Evolutionary conservation across 2,797 vertebrate genomes (phyloP).

Genomic region (Momotus momota): DNA sequence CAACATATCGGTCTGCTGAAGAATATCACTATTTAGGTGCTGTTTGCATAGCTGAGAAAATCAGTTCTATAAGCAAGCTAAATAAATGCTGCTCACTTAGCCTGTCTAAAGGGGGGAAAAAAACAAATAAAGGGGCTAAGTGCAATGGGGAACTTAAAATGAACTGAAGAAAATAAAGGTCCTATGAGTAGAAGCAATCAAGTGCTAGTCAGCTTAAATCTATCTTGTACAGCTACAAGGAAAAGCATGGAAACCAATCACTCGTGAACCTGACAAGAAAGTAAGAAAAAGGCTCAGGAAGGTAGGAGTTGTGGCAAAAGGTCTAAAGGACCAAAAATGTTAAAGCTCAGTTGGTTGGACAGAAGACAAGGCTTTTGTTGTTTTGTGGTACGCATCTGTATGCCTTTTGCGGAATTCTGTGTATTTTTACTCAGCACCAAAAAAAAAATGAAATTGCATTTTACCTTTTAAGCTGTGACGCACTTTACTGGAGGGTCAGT

Average conservation of each 20-base stretch:
- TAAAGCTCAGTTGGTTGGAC: not conserved
- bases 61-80: constrained; percentile 13
- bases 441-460: constrained; percentile 32
- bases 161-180: not conserved
- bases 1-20: not conserved
- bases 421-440: not conserved
- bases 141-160: not conserved
- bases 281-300: not conserved
- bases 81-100: not conserved
- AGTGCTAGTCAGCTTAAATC: not conserved
- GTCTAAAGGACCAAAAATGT: not conserved
- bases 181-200: not conserved
- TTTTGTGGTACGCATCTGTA: not conserved
- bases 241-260: not conserved
- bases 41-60: constrained; percentile 30
- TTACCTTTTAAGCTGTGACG: constrained; percentile 51
- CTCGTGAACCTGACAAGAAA: not conserved
- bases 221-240: not conserved
- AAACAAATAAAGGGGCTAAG: constrained; percentile 1
- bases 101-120: not conserved
- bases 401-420: not conserved
- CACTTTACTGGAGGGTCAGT: constrained; percentile 42
- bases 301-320: not conserved
- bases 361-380: not conserved
- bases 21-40: not conserved